Base-by-base conservation (phyloP, 2,888 invertebrate genomes). In the Spilosoma lubricipeda region DNA sequence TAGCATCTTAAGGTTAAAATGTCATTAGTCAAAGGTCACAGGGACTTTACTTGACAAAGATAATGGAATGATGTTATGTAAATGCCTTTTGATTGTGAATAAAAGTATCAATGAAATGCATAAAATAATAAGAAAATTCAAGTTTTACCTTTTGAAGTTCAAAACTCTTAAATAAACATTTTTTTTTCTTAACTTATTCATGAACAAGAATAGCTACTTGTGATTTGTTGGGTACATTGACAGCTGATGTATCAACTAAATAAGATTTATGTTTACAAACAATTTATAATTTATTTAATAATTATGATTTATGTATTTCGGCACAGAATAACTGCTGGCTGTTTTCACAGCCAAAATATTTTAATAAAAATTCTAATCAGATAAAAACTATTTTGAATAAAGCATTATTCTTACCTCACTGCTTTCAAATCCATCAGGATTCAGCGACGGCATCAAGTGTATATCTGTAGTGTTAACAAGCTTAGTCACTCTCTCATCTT, bases 361-460 rank as follows among this genome's bases (percentile, higher is more conserved):
- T 67, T 56, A 2, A 56, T n/a, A 56, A 11, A 63, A 15, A 63
- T 30, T 15, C 13, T 59, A 27, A 13, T n/a, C 1, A 18, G 18
- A 66, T n/a, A 66, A 23, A 66, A 66, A 0, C 11, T 36, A 23
- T 3, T 66, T 11, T 9, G 65, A 66, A 36, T 36, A 48, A 52
- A 23, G 23, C 11, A 52, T 30, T 30, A 18, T 68, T 86, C 94
- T 94, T 94, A 98, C 98, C 96, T 96, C 89, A 71, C 99, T 98
- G 74, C 96, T 96, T 90, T 98, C 98, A 96, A 97, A 99, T 27
- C 99, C 99, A 96, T 99, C 97, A 56, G 99, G 99, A 95, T 99
- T 99, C 97, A 99, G 97, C 0, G 99, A 98, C 0, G 99, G 99
- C 98, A 99, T 98, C 86, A 99, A 95, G 92, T 98, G 99, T 80